phyloP scores from a whole-genome alignment of 2,888 invertebrate species.

The Altica lythri region DNA sequence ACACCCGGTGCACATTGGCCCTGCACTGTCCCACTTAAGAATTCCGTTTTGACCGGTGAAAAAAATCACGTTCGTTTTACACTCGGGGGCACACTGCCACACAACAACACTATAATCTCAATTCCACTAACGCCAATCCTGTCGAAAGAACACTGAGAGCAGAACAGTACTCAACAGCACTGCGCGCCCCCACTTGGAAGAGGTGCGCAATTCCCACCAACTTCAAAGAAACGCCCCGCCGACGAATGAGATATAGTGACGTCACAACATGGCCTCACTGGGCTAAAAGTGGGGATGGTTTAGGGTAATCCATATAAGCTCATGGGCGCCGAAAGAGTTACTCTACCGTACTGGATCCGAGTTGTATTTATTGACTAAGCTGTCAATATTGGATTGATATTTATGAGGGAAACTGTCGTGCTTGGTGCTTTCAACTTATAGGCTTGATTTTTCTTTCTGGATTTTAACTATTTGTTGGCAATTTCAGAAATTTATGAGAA shows the following conservation, averaged over 20 bases:
- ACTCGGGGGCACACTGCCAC: slow-evolving; percentile 20
- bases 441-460: not conserved
- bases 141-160: slow-evolving; percentile 43
- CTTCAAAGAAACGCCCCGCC: slow-evolving; percentile 42
- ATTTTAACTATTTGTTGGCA: too few relatives aligned
- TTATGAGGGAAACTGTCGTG: slow-evolving; percentile 8
- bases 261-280: slow-evolving; percentile 54
- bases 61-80: slow-evolving; percentile 3
- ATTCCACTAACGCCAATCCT: slow-evolving; percentile 24
- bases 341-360: slow-evolving; percentile 10
- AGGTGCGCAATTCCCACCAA: too few relatives aligned
- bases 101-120: slow-evolving; percentile 17
- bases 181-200: slow-evolving; percentile 31
- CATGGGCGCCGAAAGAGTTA: slow-evolving; percentile 18
- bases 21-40: slow-evolving; percentile 49
- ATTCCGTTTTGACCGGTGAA: slow-evolving; percentile 50
- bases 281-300: slow-evolving; percentile 19
- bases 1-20: slow-evolving; percentile 55
- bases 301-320: slow-evolving; percentile 37
- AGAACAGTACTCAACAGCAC: slow-evolving; percentile 30
- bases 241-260: slow-evolving; percentile 45
- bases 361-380: slow-evolving; percentile 5
- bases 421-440: too few relatives aligned
- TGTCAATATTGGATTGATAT: slow-evolving; percentile 10
- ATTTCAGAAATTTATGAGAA: too few relatives aligned